A percentile compares a stretch with the other conserved stretches of the same genome.
These are phyloP conservation scores for Hypothenemus hampei DNA, from an alignment of 1,140 invertebrate genomes.

Conservation along the genomic window DNA sequence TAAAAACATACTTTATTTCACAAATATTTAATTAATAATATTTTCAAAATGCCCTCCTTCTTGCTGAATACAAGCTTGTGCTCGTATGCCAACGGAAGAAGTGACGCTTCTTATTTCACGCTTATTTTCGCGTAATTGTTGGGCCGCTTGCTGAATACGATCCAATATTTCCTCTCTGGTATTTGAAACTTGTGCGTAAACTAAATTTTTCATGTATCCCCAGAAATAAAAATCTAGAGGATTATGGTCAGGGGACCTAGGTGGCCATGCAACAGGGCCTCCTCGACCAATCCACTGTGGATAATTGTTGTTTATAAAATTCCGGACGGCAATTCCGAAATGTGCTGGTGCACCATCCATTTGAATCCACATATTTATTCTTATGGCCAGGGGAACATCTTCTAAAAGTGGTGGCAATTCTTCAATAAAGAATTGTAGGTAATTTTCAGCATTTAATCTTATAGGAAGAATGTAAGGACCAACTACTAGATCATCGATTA, in stretches of 20 bases:
- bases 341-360: constrained; percentile 3
- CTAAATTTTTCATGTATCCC: constrained; percentile 34
- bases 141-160: constrained; percentile 7
- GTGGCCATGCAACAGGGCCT: constrained; percentile 43
- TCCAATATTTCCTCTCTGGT: constrained; percentile 20
- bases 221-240: constrained; percentile 45
- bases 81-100: constrained; percentile 4
- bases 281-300: constrained; percentile 42
- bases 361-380: not conserved
- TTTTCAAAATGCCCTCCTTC: not conserved
- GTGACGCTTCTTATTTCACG: constrained; percentile 1
- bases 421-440: constrained; percentile 6
- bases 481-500: constrained; percentile 3
- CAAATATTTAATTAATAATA: constrained; percentile 1
- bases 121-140: constrained; percentile 4
- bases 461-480: constrained; percentile 1
- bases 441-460: constrained; percentile 6
- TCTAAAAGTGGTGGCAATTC: constrained; percentile 5
- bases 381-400: constrained; percentile 2
- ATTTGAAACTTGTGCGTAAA: constrained; percentile 8
- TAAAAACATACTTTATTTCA: not conserved
- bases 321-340: constrained; percentile 6
- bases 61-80: not conserved
- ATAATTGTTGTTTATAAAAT: not conserved
- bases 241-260: constrained; percentile 45